Percentiles rank a stretch among this genome's conserved stretches.
These are phyloP conservation scores for Pimephales promelas DNA, from an alignment of 2,113 vertebrate genomes.

Conservation along the genomic window DNA sequence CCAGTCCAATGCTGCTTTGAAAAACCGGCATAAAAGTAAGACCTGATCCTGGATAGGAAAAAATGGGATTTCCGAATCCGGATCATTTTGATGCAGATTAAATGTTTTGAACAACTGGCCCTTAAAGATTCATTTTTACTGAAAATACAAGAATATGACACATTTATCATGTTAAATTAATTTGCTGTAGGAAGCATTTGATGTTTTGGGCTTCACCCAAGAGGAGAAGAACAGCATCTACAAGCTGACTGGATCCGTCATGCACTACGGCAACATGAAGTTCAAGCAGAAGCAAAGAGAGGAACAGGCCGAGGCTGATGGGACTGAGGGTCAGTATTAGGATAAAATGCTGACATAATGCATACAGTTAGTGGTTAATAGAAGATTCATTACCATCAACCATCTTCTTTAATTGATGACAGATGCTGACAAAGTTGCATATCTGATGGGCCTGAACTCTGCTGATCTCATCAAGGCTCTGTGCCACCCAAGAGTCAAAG, in stretches of 20 bases:
- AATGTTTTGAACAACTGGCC: too few species aligned
- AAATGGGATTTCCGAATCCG: too few species aligned
- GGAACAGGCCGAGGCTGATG: constrained; percentile 3
- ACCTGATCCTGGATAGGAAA: too few species aligned
- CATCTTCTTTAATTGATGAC: not conserved
- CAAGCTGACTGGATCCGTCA: too few species aligned
- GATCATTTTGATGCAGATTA: too few species aligned
- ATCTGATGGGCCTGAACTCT: constrained; percentile 56
- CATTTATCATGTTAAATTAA: too few species aligned
- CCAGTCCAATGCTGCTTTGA: too few species aligned
- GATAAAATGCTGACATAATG: not conserved
- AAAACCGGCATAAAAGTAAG: too few species aligned
- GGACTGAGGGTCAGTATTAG: constrained; percentile 10
- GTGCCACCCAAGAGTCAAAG: constrained; percentile 58
- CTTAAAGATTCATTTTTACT: not conserved
- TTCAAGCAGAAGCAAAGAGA: too few species aligned
- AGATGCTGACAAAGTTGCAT: constrained; percentile 53
- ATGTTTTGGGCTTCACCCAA: not conserved
- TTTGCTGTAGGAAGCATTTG: not conserved
- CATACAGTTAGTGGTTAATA: not conserved
- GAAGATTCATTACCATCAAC: not conserved
- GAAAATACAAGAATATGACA: too few species aligned
- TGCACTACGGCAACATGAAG: too few species aligned
- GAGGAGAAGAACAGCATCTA: too few species aligned
- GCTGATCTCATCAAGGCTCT: constrained; percentile 56